Evolutionary conservation across 2,888 invertebrate species (phyloP), one percentile per base, ranked within the genome.

Genomic region (Bellardia pandia): DNA sequence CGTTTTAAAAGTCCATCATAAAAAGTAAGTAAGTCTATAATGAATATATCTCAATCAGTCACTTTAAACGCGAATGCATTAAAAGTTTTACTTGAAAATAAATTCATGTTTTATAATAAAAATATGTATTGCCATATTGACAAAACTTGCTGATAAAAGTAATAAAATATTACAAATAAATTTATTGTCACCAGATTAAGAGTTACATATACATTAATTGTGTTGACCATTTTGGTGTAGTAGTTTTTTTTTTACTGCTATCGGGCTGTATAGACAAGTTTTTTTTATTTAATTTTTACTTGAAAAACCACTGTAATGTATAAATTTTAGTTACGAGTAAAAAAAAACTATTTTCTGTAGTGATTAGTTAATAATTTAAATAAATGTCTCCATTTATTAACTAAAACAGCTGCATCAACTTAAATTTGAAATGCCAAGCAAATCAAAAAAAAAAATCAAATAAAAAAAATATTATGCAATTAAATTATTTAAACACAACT

Each of bases 381-480:
- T 23, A 75, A 75, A 62, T 9, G 7, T 11, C 48, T 30, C 7
- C 48, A 48, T 48, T 37, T 48, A 11, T 62, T 60, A 11, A 16
- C 33, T 8, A 51, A 51, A 37, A 14, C 77, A 68, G 56, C 56
- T 69, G 58, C 69, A 78, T 48, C 6, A n/a, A 71, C 62, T 13
- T 62, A 16, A 75, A 62, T 64, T 51, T 64, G 8, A 53, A 64
- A 60, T n/a, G 11, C 6, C 37, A 40, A 3, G 13, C 8, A 76
- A 64, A 62, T 23, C 23, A 48, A 16, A 42, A 9, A 5, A 37
- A 37, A 37, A 6, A 37, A 6, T 37, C 37, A 37, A 37, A 45
- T 45, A 9, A 45, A 78, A 13, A 58, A 72, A 62, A n/a, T 69
- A 45, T 85, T 79, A 56, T 75, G 74, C 69, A 85, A 80, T 62